A percentile compares a stretch with the other conserved stretches of the same genome.
These are phyloP conservation scores for Garrulus glandarius DNA, from an alignment of 2,797 vertebrate genomes.

Conservation along the genomic window DNA sequence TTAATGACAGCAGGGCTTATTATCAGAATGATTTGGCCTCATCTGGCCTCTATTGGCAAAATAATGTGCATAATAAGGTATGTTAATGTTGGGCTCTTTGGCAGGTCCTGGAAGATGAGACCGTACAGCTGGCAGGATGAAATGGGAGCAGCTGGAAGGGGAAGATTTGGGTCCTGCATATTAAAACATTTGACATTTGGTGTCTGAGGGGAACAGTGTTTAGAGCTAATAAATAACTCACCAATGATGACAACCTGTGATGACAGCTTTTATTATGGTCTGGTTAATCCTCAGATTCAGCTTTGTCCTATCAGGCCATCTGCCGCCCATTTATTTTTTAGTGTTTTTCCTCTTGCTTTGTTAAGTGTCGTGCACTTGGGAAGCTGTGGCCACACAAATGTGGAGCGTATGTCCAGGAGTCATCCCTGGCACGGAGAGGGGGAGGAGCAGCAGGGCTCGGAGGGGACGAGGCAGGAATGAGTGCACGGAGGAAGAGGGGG, in stretches of 20 bases:
- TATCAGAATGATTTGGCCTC: conserved; percentile 56
- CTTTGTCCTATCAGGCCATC: conserved; percentile 66
- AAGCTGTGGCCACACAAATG: neutral
- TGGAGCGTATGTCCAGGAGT: neutral
- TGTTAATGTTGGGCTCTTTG: conserved; percentile 49
- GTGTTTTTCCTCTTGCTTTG: neutral
- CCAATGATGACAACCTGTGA: conserved; percentile 63
- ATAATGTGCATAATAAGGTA: conserved; percentile 63
- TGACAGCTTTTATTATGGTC: conserved; percentile 68
- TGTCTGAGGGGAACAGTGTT: conserved; percentile 63
- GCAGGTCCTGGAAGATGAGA: conserved; percentile 61
- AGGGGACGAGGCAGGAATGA: neutral
- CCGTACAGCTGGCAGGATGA: conserved; percentile 61
- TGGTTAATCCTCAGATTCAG: conserved; percentile 57
- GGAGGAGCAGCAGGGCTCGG: neutral
- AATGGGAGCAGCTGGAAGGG: conserved; percentile 67
- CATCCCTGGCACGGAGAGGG: neutral
- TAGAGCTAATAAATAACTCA: conserved; percentile 70
- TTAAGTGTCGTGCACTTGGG: neutral
- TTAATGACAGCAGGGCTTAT: conserved; percentile 57
- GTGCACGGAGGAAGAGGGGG: neutral
- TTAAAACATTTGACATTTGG: conserved; percentile 71
- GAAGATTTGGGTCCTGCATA: conserved; percentile 50
- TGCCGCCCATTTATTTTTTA: conserved; percentile 18
- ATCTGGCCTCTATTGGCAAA: conserved; percentile 57